Evolutionary conservation across 2,888 invertebrate species (phyloP), one percentile per base, ranked within the genome.

Genomic region (Cylloceria caligata): DNA sequence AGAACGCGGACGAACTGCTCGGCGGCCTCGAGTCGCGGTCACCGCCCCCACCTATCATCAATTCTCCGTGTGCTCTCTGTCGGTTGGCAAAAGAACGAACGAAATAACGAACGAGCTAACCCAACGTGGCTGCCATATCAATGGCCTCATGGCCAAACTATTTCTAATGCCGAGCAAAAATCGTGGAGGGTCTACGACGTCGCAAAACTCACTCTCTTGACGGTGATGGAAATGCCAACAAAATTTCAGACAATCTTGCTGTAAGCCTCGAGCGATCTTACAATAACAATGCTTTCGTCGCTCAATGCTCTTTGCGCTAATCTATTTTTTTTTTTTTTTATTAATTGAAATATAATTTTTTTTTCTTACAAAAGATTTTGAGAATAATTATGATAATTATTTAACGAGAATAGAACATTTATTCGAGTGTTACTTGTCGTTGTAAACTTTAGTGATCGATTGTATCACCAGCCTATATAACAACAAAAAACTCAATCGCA

Each of bases 141-240:
- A 83, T 81, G 84, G 78, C 79, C 86, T 88, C 90, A 88, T 84
- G 85, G 77, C 83, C 84, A 88, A 88, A 88, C 88, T 89, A 89
- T 90, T 89, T 89, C 88, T 90, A 89, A 90, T 88, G 84, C 83
- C 83, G 80, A 80, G 83, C 83, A 79, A 73, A 84, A 86, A 84
- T 85, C 81, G 81, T 67, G 6, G 13, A 2, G 21, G 13, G 30
- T 36, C 49, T 13, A 47, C n/a, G 34, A n/a, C 27, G 19, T 1
- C 27, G 4, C n/a, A 4, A 36, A 19, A 27, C 27, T 16, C 27
- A 57, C n/a, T 52, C 5, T 9, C n/a, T 9, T 39, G 2, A 39
- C 19, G 2, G 16, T 47, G 47, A 47, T 1, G 4, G 6, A 47
- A 19, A 19, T 19, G 47, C n/a, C 47, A 47, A 52, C 21, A 24